phyloP scores from a whole-genome alignment of 2,888 invertebrate genomes.

The Parasteatoda lunata region DNA sequence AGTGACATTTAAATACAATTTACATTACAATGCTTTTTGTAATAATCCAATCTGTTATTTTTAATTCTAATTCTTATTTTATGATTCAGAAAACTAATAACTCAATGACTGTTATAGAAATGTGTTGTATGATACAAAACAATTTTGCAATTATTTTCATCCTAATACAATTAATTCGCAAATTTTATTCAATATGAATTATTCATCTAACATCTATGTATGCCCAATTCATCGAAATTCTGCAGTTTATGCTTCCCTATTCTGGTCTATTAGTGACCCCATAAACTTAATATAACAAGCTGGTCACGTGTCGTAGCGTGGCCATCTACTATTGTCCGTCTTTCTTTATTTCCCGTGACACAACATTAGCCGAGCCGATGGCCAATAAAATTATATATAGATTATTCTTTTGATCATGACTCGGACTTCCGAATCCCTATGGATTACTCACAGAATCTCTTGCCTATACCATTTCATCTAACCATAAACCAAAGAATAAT shows the following conservation, averaged over 20 bases:
- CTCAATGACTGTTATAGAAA: too few relatives aligned
- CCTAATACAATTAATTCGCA: too few relatives aligned
- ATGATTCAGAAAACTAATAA: too few relatives aligned
- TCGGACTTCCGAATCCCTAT: constrained; percentile 11
- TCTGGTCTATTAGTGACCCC: neutral
- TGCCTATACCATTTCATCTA: constrained; percentile 16
- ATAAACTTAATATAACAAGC: constrained; percentile 13
- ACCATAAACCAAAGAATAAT: constrained; percentile 8
- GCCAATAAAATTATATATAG: constrained; percentile 45
- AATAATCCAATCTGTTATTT: too few relatives aligned
- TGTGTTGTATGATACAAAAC: too few relatives aligned
- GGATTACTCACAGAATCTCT: constrained; percentile 1
- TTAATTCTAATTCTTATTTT: too few relatives aligned
- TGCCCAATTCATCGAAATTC: neutral
- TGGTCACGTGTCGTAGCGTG: neutral
- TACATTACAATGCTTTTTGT: too few relatives aligned
- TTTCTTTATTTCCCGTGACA: constrained; percentile 33
- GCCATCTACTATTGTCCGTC: constrained; percentile 17
- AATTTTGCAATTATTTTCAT: too few relatives aligned
- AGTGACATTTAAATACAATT: too few relatives aligned
- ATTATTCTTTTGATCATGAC: constrained; percentile 40
- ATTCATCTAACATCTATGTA: too few relatives aligned
- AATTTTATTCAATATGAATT: too few relatives aligned
- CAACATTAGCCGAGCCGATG: constrained; percentile 30
- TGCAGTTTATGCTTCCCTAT: neutral